Base-by-base conservation (phyloP, 2,113 vertebrate genomes). In the Mohoua ochrocephala region DNA sequence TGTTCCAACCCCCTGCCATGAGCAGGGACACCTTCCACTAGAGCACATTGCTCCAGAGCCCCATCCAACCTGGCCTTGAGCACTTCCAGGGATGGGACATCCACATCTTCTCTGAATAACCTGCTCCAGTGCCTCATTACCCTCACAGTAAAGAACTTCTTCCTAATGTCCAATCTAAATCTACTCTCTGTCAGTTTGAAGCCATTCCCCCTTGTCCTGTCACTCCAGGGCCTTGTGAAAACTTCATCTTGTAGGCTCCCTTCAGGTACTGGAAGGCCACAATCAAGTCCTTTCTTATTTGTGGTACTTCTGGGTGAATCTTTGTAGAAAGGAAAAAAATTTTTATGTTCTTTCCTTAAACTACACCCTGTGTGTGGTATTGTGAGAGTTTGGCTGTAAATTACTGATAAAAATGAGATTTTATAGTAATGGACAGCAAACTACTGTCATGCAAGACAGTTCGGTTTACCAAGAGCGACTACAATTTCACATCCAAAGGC, bases 21-120 rank as follows among this genome's bases (percentile, higher is more conserved):
- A 45, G 31, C 37, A 52, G 26, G 14, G 45, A 15, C 53, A 33
- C 27, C 11, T 68, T 33, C 2, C 63, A 27, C 22, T 31, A 4
- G 0, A 1, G 6, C 53, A 50, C 16, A 9, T 6, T 37, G 17
- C 37, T 37, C 52, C n/a, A 24, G 9, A 76, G 44, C 22, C 28
- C 7, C 31, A 19, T 45, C 45, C 63, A 60, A 0, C 17, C 22
- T 10, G 17, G 17, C 37, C 61, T 44, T 3, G 33, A 1, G 1
- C 53, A 33, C 22, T 37, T 4, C 28, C 54, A 69, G 47, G 47
- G 33, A 31, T 45, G 27, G 6, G 27, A 7, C 33, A 77, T 4
- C 63, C 45, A 15, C 39, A 78, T 0, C 17, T 69, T 7, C 39
- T 39, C 39, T 45, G 47, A 3, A 12, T 3, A 61, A 28, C 15